Percentiles rank a stretch among this genome's conserved stretches.
These are phyloP conservation scores for Ellobium chinense DNA, from an alignment of 2,888 invertebrate genomes.

Conservation along the genomic window DNA sequence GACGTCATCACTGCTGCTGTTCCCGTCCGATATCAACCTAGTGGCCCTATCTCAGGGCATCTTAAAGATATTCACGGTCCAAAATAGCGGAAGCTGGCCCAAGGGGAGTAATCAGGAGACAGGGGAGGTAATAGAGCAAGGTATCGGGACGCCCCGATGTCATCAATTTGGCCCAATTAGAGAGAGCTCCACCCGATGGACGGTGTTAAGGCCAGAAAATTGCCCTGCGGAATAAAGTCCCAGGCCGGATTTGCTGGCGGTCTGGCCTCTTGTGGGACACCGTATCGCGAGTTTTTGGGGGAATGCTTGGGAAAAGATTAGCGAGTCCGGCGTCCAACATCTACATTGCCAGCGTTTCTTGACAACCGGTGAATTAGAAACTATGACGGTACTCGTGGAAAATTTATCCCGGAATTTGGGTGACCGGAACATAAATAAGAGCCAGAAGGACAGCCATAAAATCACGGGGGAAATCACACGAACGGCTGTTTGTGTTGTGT, in stretches of 20 bases:
- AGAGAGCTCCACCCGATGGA: slow-evolving; percentile 36
- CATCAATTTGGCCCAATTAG: slow-evolving; percentile 48
- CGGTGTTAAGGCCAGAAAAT: slow-evolving; percentile 43
- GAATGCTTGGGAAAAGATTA: no score
- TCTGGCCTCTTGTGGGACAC: slow-evolving; percentile 22
- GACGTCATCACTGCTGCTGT: no score
- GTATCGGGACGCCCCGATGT: slow-evolving; percentile 47
- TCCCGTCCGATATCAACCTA: background rate
- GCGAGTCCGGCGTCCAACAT: no score
- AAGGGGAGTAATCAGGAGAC: slow-evolving; percentile 43
- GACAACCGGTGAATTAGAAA: no score
- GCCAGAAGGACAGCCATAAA: no score
- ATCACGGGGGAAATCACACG: no score
- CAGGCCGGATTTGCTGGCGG: slow-evolving; percentile 39
- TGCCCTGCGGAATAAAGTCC: slow-evolving; percentile 42
- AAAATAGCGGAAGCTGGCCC: slow-evolving; percentile 34
- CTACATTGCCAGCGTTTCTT: no score
- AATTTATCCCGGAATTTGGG: no score
- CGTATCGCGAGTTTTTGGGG: no score
- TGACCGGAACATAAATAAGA: no score
- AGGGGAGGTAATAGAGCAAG: slow-evolving; percentile 43
- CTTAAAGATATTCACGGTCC: background rate
- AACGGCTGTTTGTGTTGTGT: no score
- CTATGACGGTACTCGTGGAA: no score
- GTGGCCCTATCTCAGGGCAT: slow-evolving; percentile 12